Conservation (phyloP, 92 coral and sea anemone species). For the Pocillopora meandrina region DNA sequence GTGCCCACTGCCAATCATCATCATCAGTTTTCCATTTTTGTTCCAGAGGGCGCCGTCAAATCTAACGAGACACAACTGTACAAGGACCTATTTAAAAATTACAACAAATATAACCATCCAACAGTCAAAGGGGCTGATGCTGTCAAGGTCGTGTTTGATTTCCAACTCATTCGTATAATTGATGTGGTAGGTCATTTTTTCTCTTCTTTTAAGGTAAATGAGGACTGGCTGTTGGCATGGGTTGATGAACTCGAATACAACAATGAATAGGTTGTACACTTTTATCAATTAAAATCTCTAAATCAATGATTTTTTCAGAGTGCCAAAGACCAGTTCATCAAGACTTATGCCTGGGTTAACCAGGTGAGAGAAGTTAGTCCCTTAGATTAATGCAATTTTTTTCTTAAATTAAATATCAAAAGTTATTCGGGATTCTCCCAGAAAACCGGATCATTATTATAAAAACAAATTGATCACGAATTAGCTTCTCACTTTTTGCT, state of each 20-base stretch:
- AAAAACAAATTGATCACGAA: too few relatives aligned
- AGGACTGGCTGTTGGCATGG: too few relatives aligned
- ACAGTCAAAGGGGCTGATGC: constrained; percentile 40
- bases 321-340: constrained; percentile 87
- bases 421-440: too few relatives aligned
- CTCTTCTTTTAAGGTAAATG: not conserved
- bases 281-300: not conserved
- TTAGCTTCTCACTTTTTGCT: too few relatives aligned
- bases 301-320: constrained; percentile 47
- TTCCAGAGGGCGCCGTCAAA: constrained; percentile 57
- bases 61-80: constrained; percentile 63
- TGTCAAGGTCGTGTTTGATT: constrained; percentile 73
- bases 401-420: too few relatives aligned
- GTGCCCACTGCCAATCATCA: too few relatives aligned
- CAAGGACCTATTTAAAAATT: constrained; percentile 53
- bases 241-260: not conserved
- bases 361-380: constrained; percentile 56
- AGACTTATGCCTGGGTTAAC: constrained; percentile 90
- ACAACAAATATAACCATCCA: constrained; percentile 76
- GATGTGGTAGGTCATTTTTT: constrained; percentile 75
- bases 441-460: too few relatives aligned
- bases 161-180: constrained; percentile 82
- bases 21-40: not conserved
- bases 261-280: not conserved
- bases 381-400: not conserved